Base-by-base conservation (phyloP, 2,113 vertebrate species). In the Alosa alosa region DNA sequence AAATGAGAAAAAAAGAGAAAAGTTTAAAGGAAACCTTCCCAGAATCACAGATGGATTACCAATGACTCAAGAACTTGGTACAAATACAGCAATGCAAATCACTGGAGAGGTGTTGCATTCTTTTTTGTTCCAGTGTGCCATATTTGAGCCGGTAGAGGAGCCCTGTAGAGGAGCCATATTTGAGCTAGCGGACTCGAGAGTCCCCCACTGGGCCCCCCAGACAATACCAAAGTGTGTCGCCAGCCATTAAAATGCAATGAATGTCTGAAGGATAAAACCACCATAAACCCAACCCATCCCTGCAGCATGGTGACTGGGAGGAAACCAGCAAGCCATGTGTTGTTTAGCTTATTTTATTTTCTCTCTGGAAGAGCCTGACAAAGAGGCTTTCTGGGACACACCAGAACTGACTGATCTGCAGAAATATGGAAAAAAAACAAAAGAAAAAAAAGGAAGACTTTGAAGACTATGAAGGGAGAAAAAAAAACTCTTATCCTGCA, bases 211-310 rank as follows among this genome's bases (percentile, higher is more conserved):
- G 60, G 60, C 22, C 60, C 25, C n/a, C 22, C 22, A n/a, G 22
- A 64, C 4, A 5, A 64, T 64, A 25, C 60, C 5, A n/a, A 25
- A 64, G 60, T 10, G n/a, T 39, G 25, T 52, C 31, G 39, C 31
- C 68, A 55, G 41, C 39, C 47, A 83, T 83, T 57, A 86, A 83
- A 82, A 83, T 50, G 81, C 60, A 75, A 86, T 86, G 49, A 83
- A 64, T 9, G 86, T 25, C 68, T 57, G 39, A 4, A 86, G 64
- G 36, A 82, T 60, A 83, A 46, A 72, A 83, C 9, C 55, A 81
- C 25, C 64, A 25, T 10, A 25, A n/a, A 31, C 25, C 0, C 20
- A 18, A 5, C 25, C 10, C 64, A 72, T 8, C 4, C 31, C 31
- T 39, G 13, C 72, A 78, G 15, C 64, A 36, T 36, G 64, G 36